Percentiles rank a stretch among this genome's conserved stretches.
These are phyloP conservation scores for Chloroceryle amazona DNA, from an alignment of 2,797 vertebrate species.

Conservation along the genomic window DNA sequence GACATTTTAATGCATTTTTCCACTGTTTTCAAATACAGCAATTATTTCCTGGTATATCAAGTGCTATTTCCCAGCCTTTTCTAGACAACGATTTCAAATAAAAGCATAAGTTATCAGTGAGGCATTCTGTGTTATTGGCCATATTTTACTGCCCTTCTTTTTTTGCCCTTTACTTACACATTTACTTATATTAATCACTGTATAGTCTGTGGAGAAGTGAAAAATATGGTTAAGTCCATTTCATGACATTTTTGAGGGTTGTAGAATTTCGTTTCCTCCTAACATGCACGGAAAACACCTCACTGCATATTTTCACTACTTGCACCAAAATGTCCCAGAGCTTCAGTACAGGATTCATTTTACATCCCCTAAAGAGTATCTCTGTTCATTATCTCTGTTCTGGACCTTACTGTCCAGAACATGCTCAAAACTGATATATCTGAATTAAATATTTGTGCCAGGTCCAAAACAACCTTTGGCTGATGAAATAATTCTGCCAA, in stretches of 20 bases:
- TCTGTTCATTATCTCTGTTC: no score
- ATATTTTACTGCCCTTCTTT: background rate
- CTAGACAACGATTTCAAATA: background rate
- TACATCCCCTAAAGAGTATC: background rate
- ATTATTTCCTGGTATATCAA: background rate
- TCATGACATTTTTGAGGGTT: background rate
- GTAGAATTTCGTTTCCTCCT: background rate
- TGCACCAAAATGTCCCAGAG: background rate
- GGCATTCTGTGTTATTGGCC: background rate
- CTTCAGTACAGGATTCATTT: background rate
- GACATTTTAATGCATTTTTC: slow-evolving; percentile 59
- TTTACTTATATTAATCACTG: background rate
- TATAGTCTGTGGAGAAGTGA: background rate
- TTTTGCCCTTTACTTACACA: background rate
- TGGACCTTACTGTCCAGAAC: background rate
- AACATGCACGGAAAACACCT: background rate
- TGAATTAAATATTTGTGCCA: background rate
- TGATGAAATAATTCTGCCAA: background rate
- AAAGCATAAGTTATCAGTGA: background rate
- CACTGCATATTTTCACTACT: background rate
- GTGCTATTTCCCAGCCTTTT: background rate
- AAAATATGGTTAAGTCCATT: background rate
- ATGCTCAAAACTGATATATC: background rate
- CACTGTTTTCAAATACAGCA: background rate
- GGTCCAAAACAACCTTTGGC: background rate